Evolutionary conservation across 2,888 invertebrate species (phyloP), one percentile per base, ranked within the genome.

Genomic region (Deladenus siricidicola): DNA sequence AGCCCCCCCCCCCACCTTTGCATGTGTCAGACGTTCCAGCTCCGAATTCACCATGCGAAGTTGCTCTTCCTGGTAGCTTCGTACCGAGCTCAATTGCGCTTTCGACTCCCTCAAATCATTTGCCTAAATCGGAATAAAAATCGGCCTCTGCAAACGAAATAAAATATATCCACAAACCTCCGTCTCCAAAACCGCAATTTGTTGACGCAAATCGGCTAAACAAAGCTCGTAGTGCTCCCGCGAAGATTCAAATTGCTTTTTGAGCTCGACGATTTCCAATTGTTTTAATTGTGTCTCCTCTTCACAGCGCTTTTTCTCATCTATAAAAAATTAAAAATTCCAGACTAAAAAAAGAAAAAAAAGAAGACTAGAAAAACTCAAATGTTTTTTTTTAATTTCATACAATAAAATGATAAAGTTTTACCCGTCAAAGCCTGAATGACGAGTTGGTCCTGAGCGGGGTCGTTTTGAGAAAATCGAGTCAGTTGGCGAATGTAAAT

Each of bases 401-500:
- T n/a, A n/a, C n/a, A n/a, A n/a, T n/a, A n/a, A n/a, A n/a, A n/a
- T n/a, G n/a, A n/a, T n/a, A n/a, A n/a, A n/a, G n/a, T n/a, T n/a
- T 44, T 39, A 58, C 57, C 64, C 39, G 64, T 51, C 21, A 63
- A 39, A 19, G 42, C 28, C 44, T 63, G 61, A 28, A 63, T 62
- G 47, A 34, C 44, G 2, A 23, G 44, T 14, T 56, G 56, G 8
- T 28, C 30, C 21, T 34, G 21, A 21, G 34, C 52, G 29, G 56
- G 17, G 19, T 56, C 47, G 34, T 43, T 48, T 34, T 62, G 28
- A 4, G 56, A 43, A 39, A 64, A 59, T 21, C 66, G 60, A 24
- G 57, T 59, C 48, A 74, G 51, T 52, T 74, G 74, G n/a, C 64
- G 58, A 28, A 74, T 67, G 56, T 74, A 70, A 26, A 76, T 74